phyloP scores from a whole-genome alignment of 2,113 vertebrate species.

The Paracanthobrama guichenoti region DNA sequence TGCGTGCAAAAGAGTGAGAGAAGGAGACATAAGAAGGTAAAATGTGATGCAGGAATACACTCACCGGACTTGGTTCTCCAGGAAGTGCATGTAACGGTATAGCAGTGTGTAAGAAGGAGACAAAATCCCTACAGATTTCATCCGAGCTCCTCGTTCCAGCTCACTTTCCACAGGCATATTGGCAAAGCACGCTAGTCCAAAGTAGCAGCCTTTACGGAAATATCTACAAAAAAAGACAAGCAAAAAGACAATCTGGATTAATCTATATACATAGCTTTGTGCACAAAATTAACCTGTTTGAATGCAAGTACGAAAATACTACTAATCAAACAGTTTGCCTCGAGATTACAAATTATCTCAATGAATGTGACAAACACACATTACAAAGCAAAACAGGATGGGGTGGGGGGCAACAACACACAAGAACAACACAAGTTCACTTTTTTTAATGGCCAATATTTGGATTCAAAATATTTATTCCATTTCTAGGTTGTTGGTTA shows the following conservation, averaged over 20 bases:
- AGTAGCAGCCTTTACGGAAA: slow-evolving; percentile 94
- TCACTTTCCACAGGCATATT: slow-evolving; percentile 98
- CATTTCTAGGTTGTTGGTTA: neutral
- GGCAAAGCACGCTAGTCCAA: slow-evolving; percentile 96
- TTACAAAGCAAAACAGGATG: too few relatives aligned
- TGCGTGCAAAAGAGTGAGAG: neutral
- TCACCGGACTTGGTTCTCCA: slow-evolving; percentile 98
- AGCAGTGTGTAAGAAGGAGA: slow-evolving; percentile 95
- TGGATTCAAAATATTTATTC: neutral
- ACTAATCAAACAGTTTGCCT: neutral
- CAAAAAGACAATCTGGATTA: neutral
- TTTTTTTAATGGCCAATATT: neutral
- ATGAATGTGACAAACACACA: neutral
- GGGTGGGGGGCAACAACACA: neutral
- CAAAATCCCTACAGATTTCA: slow-evolving; percentile 97
- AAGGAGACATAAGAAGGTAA: neutral
- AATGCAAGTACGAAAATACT: neutral
- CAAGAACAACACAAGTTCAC: neutral
- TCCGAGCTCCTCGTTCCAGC: slow-evolving; percentile 91
- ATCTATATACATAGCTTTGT: neutral
- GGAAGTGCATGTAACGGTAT: slow-evolving; percentile 97
- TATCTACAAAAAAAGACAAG: slow-evolving; percentile 76
- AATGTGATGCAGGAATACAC: slow-evolving; percentile 52
- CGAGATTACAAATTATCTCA: neutral
- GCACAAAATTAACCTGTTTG: neutral